phyloP scores from a whole-genome alignment of 2,888 invertebrate species.

The Drosophila merina region DNA sequence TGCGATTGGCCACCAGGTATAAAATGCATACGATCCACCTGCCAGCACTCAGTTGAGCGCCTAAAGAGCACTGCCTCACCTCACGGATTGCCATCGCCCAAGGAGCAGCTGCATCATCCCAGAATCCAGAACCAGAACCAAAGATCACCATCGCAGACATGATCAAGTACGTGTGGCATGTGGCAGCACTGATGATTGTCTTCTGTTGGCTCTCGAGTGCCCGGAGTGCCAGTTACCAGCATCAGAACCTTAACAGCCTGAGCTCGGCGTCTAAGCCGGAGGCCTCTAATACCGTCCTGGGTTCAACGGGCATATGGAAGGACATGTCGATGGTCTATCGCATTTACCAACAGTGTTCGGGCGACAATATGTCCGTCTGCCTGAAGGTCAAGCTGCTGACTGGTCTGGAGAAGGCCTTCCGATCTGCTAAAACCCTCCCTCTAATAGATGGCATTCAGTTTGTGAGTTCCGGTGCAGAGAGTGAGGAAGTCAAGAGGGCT shows the following conservation, averaged over 20 bases:
- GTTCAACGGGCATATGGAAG: slow-evolving; percentile 76
- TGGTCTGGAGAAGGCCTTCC: slow-evolving; percentile 89
- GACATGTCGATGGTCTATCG: slow-evolving; percentile 90
- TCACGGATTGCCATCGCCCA: slow-evolving; percentile 54
- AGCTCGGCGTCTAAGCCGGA: slow-evolving; percentile 33
- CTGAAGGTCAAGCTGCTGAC: slow-evolving; percentile 92
- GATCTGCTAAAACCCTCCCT: slow-evolving; percentile 87
- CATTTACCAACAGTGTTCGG: slow-evolving; percentile 92
- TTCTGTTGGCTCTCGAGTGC: slow-evolving; percentile 68
- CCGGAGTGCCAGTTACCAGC: slow-evolving; percentile 70
- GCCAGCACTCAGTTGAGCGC: slow-evolving; percentile 75
- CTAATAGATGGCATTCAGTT: slow-evolving; percentile 91
- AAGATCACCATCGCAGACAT: slow-evolving; percentile 50
- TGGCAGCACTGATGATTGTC: slow-evolving; percentile 71
- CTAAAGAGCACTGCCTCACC: slow-evolving; percentile 57
- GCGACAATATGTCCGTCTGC: slow-evolving; percentile 88
- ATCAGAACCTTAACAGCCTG: slow-evolving; percentile 57
- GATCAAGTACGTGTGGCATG: slow-evolving; percentile 80
- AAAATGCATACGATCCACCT: slow-evolving; percentile 76
- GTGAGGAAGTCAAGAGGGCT: slow-evolving; percentile 54
- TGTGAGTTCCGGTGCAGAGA: slow-evolving; percentile 86
- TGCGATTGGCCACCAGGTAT: slow-evolving; percentile 71
- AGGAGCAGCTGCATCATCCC: slow-evolving; percentile 51
- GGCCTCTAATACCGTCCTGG: slow-evolving; percentile 27
- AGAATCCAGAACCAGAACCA: slow-evolving; percentile 15